Evolutionary conservation across 2,113 vertebrate genomes (phyloP).

Genomic region (Pholis gunnellus): DNA sequence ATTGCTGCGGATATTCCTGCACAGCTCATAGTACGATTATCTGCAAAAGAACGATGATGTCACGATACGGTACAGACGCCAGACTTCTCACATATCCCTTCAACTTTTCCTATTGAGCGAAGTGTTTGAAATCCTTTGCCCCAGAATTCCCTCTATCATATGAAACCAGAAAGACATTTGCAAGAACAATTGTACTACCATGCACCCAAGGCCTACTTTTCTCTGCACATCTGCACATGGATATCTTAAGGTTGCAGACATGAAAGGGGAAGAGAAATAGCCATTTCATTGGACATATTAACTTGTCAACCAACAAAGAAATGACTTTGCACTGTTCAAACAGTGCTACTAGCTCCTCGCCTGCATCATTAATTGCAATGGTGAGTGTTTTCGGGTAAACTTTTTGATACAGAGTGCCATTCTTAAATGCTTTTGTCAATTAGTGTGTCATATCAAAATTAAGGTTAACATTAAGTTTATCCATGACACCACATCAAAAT

Average conservation of each 20-base stretch:
- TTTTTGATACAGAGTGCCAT: too few relatives aligned
- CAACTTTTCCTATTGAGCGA: not conserved
- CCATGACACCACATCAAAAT: too few relatives aligned
- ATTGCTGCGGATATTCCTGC: slow-evolving; percentile 5
- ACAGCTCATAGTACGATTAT: not conserved
- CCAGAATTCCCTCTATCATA: not conserved
- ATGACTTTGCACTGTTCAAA: not conserved
- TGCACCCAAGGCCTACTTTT: not conserved
- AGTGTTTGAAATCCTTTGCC: not conserved
- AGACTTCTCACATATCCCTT: not conserved
- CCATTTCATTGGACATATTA: not conserved
- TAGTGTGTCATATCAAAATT: too few relatives aligned
- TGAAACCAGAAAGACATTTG: not conserved
- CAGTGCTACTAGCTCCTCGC: not conserved
- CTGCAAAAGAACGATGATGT: slow-evolving; percentile 5
- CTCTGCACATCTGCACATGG: not conserved
- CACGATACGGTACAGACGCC: not conserved
- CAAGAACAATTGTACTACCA: not conserved
- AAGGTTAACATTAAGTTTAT: too few relatives aligned
- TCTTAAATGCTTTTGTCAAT: too few relatives aligned
- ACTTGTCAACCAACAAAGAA: slow-evolving; percentile 5
- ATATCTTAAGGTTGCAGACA: not conserved
- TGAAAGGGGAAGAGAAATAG: not conserved
- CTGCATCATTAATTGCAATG: slow-evolving; percentile 1
- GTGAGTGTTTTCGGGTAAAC: slow-evolving; percentile 2